Evolutionary conservation across 92 coral and sea anemone species (phyloP).

Genomic region (Porites lobata): DNA sequence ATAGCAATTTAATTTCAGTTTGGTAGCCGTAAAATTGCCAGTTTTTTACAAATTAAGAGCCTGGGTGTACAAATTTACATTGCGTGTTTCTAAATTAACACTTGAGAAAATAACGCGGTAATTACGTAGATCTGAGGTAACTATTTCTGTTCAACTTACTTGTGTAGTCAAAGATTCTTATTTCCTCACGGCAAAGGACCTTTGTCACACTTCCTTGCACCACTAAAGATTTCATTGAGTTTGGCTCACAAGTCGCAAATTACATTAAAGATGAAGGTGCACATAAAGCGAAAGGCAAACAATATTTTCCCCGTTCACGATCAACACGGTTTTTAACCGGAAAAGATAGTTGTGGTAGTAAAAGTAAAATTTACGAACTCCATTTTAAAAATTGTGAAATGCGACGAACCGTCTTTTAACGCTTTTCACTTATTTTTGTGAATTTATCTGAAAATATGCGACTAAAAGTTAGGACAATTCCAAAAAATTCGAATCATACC

Average conservation of each 20-base stretch:
- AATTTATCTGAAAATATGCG: neutral
- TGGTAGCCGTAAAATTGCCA: neutral
- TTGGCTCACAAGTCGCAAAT: neutral
- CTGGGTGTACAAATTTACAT: neutral
- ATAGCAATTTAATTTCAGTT: neutral
- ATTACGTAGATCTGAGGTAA: neutral
- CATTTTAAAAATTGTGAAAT: neutral
- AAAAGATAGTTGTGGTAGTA: neutral
- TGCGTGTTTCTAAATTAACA: neutral
- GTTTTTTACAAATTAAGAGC: neutral
- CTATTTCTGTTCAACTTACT: neutral
- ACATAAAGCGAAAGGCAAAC: neutral
- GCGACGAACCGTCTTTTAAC: no score
- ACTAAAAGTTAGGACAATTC: neutral
- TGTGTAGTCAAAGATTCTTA: neutral
- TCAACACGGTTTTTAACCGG: no score
- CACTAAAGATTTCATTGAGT: neutral
- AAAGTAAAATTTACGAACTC: neutral
- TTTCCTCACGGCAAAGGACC: neutral
- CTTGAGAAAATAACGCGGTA: neutral
- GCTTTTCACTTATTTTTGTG: no score
- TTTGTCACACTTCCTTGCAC: neutral
- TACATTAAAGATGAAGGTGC: neutral
- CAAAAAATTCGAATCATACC: slow-evolving; percentile 14
- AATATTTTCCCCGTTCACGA: neutral